These are phyloP conservation scores for Scatophagus argus DNA, from an alignment of 2,113 vertebrate species.

Conservation along the genomic window DNA sequence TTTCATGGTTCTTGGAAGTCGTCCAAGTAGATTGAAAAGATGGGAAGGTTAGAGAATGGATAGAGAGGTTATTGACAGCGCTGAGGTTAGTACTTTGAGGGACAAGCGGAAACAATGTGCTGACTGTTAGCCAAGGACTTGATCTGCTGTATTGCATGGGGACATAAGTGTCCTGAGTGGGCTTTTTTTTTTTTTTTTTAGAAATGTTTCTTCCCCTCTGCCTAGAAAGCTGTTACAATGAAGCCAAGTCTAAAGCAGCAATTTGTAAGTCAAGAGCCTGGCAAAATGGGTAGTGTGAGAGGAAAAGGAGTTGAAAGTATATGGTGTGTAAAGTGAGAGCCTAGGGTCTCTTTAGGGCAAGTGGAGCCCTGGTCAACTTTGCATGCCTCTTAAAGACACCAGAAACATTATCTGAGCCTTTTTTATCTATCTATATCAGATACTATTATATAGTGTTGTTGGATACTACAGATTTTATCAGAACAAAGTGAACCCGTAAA, in stretches of 20 bases:
- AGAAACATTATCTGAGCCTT: constrained; percentile 2
- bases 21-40: constrained; percentile 81
- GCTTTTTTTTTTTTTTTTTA: constrained; percentile 69
- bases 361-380: constrained; percentile 63
- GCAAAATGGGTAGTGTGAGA: constrained; percentile 69
- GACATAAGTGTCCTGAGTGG: constrained; percentile 86
- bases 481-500: not conserved
- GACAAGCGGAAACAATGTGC: constrained; percentile 87
- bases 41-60: constrained; percentile 75
- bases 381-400: constrained; percentile 52
- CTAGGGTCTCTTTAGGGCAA: constrained; percentile 63
- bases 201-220: constrained; percentile 59
- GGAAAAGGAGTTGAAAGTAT: constrained; percentile 56
- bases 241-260: constrained; percentile 80
- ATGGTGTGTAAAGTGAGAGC: constrained; percentile 62
- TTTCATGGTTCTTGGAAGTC: constrained; percentile 76
- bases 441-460: not conserved
- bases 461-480: not conserved
- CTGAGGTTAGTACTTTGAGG: constrained; percentile 82
- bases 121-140: constrained; percentile 85
- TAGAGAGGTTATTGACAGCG: constrained; percentile 83
- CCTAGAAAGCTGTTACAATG: constrained; percentile 77
- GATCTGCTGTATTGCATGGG: constrained; percentile 82
- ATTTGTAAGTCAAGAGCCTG: constrained; percentile 85
- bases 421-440: not conserved